These are phyloP conservation scores for Schmidtea mediterranea DNA, from an alignment of 1,140 invertebrate species.

Conservation along the genomic window DNA sequence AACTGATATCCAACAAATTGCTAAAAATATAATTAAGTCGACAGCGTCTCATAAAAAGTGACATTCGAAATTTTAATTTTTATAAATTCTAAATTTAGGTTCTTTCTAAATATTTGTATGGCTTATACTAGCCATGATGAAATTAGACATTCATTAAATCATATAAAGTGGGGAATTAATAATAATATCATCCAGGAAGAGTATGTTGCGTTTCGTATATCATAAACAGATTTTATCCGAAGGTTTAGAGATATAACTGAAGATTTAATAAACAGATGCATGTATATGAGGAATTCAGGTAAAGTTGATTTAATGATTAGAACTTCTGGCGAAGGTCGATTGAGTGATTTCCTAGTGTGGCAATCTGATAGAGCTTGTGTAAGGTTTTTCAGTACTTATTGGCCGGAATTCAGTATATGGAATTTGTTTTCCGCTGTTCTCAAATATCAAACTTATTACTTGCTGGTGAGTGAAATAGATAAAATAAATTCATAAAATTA, in stretches of 20 bases:
- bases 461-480: no score
- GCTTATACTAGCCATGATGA: slow-evolving; percentile 1
- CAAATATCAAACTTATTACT: neutral
- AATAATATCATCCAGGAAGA: neutral
- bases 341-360: slow-evolving; percentile 89
- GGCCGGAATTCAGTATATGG: neutral
- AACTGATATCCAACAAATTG: neutral
- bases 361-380: slow-evolving; percentile 36
- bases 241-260: slow-evolving; percentile 41
- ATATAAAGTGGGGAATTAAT: slow-evolving; percentile 2
- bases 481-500: no score
- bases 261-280: slow-evolving; percentile 43
- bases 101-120: slow-evolving; percentile 2
- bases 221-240: no score
- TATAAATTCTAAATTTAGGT: neutral
- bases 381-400: neutral
- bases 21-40: neutral
- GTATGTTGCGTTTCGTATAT: neutral
- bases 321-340: slow-evolving; percentile 71
- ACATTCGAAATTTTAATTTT: no score
- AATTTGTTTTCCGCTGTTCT: neutral
- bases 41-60: neutral
- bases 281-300: slow-evolving; percentile 45
- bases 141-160: neutral
- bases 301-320: slow-evolving; percentile 64